Percentiles rank a stretch among this genome's conserved stretches.
Conservation (phyloP, 2,797 vertebrate genomes). For the Danionella dracula region DNA sequence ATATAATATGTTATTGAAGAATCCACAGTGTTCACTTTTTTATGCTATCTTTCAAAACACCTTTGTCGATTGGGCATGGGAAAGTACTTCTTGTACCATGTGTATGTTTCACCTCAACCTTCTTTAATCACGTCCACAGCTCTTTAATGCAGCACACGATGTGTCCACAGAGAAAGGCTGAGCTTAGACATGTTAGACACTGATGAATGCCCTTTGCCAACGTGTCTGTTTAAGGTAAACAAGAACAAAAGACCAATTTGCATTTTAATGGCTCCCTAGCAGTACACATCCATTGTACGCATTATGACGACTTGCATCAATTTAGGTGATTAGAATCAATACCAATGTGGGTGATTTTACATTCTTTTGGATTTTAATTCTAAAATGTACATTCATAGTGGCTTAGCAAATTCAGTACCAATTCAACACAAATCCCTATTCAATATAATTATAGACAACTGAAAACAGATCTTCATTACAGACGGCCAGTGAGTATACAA, state of each 20-base stretch:
- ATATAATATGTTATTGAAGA: neutral
- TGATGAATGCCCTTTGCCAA: conserved; percentile 64
- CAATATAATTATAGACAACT: conserved; percentile 55
- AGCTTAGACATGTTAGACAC: conserved; percentile 55
- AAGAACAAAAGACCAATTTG: conserved; percentile 34
- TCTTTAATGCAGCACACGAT: conserved; percentile 18
- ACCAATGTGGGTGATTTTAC: conserved; percentile 2
- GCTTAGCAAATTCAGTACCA: conserved; percentile 30
- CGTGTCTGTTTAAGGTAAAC: conserved; percentile 58
- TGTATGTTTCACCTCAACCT: conserved; percentile 53
- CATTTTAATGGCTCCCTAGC: conserved; percentile 16
- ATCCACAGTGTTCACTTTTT: neutral
- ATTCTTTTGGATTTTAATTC: conserved; percentile 13
- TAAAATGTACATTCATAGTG: conserved; percentile 7
- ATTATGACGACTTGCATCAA: neutral
- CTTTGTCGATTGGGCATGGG: neutral
- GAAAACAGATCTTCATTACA: conserved; percentile 53
- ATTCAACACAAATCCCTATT: conserved; percentile 25
- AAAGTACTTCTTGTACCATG: conserved; percentile 22
- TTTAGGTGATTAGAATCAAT: conserved; percentile 2
- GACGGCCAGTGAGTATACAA: conserved; percentile 61
- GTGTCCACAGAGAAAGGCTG: conserved; percentile 21
- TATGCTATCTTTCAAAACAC: neutral
- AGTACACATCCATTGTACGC: neutral
- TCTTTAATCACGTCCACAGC: conserved; percentile 40